Conservation (phyloP, 53 echinoderm and acorn worm species). For the Zoroaster sp. region DNA sequence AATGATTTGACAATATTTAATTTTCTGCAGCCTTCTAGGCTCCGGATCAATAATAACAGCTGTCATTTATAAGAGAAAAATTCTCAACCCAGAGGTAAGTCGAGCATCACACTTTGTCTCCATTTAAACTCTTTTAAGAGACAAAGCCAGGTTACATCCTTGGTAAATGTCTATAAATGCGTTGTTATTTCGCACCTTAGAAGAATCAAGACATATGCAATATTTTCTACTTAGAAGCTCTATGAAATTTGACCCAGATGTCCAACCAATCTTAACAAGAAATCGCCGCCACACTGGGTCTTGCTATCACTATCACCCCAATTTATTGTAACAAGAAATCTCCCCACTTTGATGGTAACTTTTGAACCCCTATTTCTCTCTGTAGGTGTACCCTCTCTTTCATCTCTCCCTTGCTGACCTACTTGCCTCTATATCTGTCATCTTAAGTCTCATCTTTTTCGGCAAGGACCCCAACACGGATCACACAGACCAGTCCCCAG, state of each 20-base stretch:
- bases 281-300: too few species aligned
- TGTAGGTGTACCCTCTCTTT: conserved; percentile 65
- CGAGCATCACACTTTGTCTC: too few species aligned
- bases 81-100: conserved; percentile 54
- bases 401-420: conserved; percentile 69
- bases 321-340: too few species aligned
- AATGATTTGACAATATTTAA: neutral
- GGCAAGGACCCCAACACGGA: neutral
- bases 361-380: neutral
- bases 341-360: too few species aligned
- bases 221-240: too few species aligned
- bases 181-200: neutral
- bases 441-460: conserved; percentile 41
- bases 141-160: too few species aligned
- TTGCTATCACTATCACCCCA: too few species aligned
- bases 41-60: conserved; percentile 61
- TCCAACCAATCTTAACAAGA: too few species aligned
- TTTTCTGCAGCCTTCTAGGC: conserved; percentile 53
- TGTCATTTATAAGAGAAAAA: conserved; percentile 49
- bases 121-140: too few species aligned
- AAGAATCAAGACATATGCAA: neutral
- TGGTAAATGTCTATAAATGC: neutral
- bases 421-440: conserved; percentile 57
- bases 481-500: neutral
- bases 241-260: too few species aligned